Base-by-base conservation (phyloP, 2,113 vertebrate genomes). In the Hydropotes inermis region DNA sequence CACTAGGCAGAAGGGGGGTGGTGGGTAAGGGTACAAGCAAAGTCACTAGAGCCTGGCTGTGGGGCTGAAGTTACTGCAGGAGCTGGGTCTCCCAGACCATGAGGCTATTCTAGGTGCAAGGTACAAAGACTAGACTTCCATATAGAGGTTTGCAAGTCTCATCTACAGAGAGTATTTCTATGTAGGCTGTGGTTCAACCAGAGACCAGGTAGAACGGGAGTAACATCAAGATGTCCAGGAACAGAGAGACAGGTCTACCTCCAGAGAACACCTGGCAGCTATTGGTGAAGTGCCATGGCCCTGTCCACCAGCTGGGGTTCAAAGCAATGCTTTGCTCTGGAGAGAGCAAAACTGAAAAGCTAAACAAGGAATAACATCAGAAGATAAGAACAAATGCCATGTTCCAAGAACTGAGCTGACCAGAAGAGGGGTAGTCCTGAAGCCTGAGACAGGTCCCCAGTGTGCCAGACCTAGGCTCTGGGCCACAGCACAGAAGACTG, bases 261-360 rank as follows among this genome's bases (percentile, higher is more conserved):
- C 64, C 16, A 85, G 58, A 89, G 82, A 94, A 95, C 27, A 19
- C 17, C 60, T 47, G 36, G 85, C 0, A 60, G 36, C 57, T 61
- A 45, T 21, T 83, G 60, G 61, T 83, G 47, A 87, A 64, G 12
- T 30, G 17, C 6, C 14, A 52, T 7, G 52, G 64, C 19, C 60
- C 45, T 25, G 43, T 54, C 33, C 19, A 79, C 21, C 43, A 87
- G 19, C 39, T 78, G 79, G 45, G 7, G 36, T 87, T 96, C 88
- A 93, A 90, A 97, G 93, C 30, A 88, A 81, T 76, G 74, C 15
- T 28, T 15, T 61, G 36, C 58, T 81, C 64, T 78, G 67, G n/a
- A 74, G 10, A 96, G 39, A 96, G 11, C 13, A 81, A 93, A 91
- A 95, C 15, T 17, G n/a, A 95, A 89, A 92, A 60, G 88, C 36